A percentile compares a stretch with the other conserved stretches of the same genome.
phyloP scores from a whole-genome alignment of 2,888 invertebrate genomes.

The Rotaria macrura region DNA sequence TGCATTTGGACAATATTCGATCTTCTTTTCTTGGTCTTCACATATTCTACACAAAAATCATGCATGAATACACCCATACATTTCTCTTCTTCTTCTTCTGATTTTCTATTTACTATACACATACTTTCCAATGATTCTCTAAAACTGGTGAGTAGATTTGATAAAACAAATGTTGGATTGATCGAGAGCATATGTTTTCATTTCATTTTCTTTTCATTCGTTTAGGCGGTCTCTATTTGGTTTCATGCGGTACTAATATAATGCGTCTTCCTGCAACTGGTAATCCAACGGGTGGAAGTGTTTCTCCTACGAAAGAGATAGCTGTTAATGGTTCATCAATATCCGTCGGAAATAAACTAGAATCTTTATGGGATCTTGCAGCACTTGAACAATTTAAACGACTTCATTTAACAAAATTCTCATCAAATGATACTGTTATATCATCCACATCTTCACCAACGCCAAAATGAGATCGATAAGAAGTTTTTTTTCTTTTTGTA shows the following conservation, averaged over 20 bases:
- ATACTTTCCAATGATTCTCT: not conserved
- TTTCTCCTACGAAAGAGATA: not conserved
- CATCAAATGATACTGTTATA: not conserved
- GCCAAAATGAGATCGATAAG: not conserved
- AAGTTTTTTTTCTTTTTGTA: not conserved
- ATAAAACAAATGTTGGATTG: not conserved
- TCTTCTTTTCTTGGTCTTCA: not conserved
- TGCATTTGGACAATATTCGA: not conserved
- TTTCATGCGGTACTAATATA: not conserved
- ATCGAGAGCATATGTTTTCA: not conserved
- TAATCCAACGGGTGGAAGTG: not conserved
- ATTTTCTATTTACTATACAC: not conserved
- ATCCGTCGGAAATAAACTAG: not conserved
- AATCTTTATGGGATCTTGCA: not conserved
- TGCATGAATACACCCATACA: not conserved
- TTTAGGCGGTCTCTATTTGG: not conserved
- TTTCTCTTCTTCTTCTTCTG: not conserved
- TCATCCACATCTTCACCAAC: not conserved
- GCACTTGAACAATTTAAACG: slow-evolving; percentile 3
- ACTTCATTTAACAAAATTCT: not conserved
- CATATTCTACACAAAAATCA: not conserved
- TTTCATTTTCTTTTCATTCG: not conserved
- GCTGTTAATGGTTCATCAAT: not conserved
- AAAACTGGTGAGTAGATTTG: not conserved
- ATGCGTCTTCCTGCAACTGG: not conserved